Base-by-base conservation (phyloP, 2,797 vertebrate genomes). In the Limnodromus scolopaceus region DNA sequence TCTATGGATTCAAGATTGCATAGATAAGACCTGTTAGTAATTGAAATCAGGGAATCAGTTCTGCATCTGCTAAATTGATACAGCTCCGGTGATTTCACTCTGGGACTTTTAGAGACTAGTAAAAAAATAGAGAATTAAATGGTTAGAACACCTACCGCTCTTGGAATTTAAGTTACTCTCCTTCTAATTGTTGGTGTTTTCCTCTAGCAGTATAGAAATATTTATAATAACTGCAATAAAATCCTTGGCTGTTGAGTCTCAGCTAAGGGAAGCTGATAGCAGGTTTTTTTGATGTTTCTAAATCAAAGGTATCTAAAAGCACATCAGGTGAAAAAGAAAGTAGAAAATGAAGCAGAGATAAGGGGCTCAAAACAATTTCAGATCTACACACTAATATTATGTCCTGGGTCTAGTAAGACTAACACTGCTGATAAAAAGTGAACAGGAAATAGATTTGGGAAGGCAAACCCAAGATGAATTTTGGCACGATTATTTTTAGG, bases 291-390 rank as follows among this genome's bases (percentile, higher is more conserved):
- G 48, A 55, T 88, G 39, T 28, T 86, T 71, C 57, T 76, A 86
- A 93, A 84, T 78, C 74, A 78, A 79, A 93, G 6, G 6, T 74
- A 76, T 93, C 80, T 95, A n/a, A 83, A 89, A 87, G 54, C 30
- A 76, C 46, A 72, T 83, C 63, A 41, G 39, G 11, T 85, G 41
- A 84, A 88, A 80, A 78, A 84, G 66, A 58, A 87, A 92, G n/a
- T 39, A 68, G 38, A 86, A 82, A 85, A 91, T 49, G n/a, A 88
- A 83, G 36, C 6, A 57, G 65, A 69, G 88, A 85, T 89, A 93
- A 89, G 46, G 14, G 20, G 60, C n/a, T 55, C 32, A 39, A 89
- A 97, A 79, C 69, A 93, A 89, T 94, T 87, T 81, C 61, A 87
- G 38, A 53, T 54, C 53, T 72, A 54, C 13, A 71, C 16, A 48